Percentiles rank a stretch among this genome's conserved stretches.
Evolutionary conservation across 2,797 vertebrate species (phyloP).

Genomic region (Gallinago nigripennis): DNA sequence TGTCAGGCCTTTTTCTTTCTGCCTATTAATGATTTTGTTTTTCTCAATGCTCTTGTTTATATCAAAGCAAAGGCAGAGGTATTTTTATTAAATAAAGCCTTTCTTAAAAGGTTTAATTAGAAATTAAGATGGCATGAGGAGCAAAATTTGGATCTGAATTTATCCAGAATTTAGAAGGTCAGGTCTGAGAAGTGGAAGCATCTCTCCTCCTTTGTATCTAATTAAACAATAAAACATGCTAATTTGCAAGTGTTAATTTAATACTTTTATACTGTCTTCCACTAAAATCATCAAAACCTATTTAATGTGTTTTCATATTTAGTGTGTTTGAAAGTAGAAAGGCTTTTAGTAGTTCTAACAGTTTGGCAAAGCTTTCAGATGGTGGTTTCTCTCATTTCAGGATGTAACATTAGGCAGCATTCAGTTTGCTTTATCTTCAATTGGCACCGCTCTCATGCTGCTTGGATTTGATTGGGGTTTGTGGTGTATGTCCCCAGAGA

Average conservation of each 20-base stretch:
- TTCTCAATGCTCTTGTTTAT: neutral
- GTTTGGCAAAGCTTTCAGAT: neutral
- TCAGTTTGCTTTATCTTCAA: neutral
- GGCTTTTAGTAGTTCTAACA: neutral
- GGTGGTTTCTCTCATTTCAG: neutral
- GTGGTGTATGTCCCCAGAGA: neutral
- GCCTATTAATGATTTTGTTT: conserved; percentile 1
- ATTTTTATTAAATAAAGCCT: neutral
- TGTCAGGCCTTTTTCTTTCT: neutral
- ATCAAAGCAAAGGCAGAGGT: neutral
- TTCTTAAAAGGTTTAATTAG: neutral
- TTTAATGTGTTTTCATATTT: neutral
- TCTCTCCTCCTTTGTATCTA: neutral
- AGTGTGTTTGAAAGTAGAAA: neutral
- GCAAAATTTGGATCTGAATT: neutral
- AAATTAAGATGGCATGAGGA: neutral
- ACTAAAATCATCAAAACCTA: neutral
- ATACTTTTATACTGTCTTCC: neutral
- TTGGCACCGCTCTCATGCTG: neutral
- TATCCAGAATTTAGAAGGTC: neutral
- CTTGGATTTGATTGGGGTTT: neutral
- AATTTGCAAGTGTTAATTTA: neutral
- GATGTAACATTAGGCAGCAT: neutral
- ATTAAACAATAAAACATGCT: neutral
- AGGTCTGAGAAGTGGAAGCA: neutral